A percentile compares a stretch with the other conserved stretches of the same genome.
phyloP scores from a whole-genome alignment of 2,113 vertebrate genomes.

The Pardalotus punctatus region DNA sequence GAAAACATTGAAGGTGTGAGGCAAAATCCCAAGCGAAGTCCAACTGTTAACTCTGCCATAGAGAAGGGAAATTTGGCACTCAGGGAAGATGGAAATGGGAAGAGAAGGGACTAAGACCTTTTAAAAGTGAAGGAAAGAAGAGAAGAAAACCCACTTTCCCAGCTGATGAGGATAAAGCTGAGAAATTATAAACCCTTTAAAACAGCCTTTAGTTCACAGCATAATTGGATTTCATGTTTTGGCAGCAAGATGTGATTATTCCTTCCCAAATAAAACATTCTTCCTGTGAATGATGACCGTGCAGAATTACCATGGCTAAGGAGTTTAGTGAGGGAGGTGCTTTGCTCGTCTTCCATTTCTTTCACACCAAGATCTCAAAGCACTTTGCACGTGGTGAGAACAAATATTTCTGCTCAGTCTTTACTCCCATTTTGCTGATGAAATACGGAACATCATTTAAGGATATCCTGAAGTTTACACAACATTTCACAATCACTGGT shows the following conservation, averaged over 20 bases:
- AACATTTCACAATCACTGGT: background rate
- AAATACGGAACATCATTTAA: background rate
- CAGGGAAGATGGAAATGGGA: background rate
- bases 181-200: slow-evolving; percentile 47
- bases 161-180: slow-evolving; percentile 30
- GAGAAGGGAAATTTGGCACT: background rate
- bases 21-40: background rate
- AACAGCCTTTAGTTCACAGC: slow-evolving; percentile 53
- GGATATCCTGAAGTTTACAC: background rate
- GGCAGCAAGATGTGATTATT: slow-evolving; percentile 60
- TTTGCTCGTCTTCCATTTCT: background rate
- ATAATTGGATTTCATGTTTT: slow-evolving; percentile 70
- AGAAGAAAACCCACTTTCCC: background rate
- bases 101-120: background rate
- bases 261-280: slow-evolving; percentile 46
- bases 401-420: background rate
- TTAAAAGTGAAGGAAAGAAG: background rate
- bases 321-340: slow-evolving; percentile 42
- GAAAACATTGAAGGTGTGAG: background rate
- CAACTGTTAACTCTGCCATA: background rate
- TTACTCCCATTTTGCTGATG: background rate
- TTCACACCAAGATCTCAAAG: background rate
- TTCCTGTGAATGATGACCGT: slow-evolving; percentile 56
- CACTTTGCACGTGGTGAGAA: background rate
- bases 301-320: slow-evolving; percentile 64